Evolutionary conservation across 1,140 invertebrate species (phyloP).

Genomic region (Samia ricini): DNA sequence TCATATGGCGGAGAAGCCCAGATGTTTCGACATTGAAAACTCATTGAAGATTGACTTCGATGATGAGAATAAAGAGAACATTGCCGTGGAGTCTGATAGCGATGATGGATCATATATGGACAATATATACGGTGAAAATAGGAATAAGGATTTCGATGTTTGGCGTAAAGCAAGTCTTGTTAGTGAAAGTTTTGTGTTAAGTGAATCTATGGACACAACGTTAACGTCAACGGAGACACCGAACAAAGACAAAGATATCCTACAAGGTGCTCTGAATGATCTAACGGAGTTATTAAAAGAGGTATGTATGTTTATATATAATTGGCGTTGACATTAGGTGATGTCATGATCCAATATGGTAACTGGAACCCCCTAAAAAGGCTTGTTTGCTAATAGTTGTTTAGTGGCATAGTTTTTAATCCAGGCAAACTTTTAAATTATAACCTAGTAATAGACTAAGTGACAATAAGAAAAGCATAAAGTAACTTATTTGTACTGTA

Average conservation of each 20-base stretch:
- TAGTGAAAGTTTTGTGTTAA: constrained; percentile 48
- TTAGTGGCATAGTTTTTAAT: no score
- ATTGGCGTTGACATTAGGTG: no score
- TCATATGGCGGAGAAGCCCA: constrained; percentile 34
- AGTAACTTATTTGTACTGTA: no score
- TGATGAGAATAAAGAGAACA: constrained; percentile 79
- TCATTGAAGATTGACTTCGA: constrained; percentile 15
- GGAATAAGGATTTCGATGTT: constrained; percentile 11
- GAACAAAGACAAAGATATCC: constrained; percentile 44
- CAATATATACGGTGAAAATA: constrained; percentile 47
- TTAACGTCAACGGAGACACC: constrained; percentile 36
- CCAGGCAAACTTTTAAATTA: no score
- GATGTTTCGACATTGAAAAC: constrained; percentile 17
- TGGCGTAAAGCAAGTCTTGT: constrained; percentile 52
- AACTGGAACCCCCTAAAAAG: no score
- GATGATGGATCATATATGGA: constrained; percentile 66
- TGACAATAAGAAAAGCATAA: no score
- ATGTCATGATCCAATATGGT: no score
- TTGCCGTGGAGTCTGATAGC: constrained; percentile 59
- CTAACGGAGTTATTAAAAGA: constrained; percentile 54
- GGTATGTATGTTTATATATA: constrained; percentile 29
- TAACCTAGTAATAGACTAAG: no score
- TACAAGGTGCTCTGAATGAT: constrained; percentile 56
- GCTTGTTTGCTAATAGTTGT: no score
- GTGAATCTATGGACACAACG: constrained; percentile 45